Evolutionary conservation across 2,797 vertebrate genomes (phyloP), one percentile per base, ranked within the genome.

Genomic region (Sebastes melanostomus): DNA sequence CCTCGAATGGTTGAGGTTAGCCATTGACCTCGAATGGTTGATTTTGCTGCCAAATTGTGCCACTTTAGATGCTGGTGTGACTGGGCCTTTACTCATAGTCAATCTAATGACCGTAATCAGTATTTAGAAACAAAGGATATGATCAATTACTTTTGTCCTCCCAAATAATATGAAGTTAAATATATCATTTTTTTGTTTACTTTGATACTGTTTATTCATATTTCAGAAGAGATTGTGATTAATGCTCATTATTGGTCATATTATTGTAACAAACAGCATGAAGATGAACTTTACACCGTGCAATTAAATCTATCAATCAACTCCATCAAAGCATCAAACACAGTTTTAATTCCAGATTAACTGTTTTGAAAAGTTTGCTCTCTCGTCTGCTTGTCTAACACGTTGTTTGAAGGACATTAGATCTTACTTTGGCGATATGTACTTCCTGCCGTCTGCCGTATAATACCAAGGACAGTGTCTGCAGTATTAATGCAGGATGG

Each of bases 401-500:
- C 50, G 36, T 42, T 66, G 18, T 73, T 29, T 80, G 69, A 72
- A 86, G 72, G 68, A 66, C 75, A n/a, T 73, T 32, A 66, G 52
- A 25, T 59, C 52, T 65, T 22, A 10, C 42, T 58, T 16, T 18
- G 27, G 73, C 27, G 18, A 2, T 62, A 22, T 67, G 36, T 38
- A 25, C 25, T 25, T 60, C 9, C 5, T 25, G 5, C 18, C 8
- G 58, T 60, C 70, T 82, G 68, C 25, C 36, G 66, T 54, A 34
- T 76, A 72, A 79, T 55, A 46, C 62, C 79, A 86, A 86, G 83
- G 83, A 68, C 79, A 24, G 36, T 13, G 76, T 75, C 80, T 76
- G 38, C 63, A 58, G 58, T 54, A 52, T 66, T 80, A 78, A 84
- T 58, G 63, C 46, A 56, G 25, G 25, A 58, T 12, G 59, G 72